phyloP scores from a whole-genome alignment of 2,797 vertebrate species.

The Leuciscus waleckii region DNA sequence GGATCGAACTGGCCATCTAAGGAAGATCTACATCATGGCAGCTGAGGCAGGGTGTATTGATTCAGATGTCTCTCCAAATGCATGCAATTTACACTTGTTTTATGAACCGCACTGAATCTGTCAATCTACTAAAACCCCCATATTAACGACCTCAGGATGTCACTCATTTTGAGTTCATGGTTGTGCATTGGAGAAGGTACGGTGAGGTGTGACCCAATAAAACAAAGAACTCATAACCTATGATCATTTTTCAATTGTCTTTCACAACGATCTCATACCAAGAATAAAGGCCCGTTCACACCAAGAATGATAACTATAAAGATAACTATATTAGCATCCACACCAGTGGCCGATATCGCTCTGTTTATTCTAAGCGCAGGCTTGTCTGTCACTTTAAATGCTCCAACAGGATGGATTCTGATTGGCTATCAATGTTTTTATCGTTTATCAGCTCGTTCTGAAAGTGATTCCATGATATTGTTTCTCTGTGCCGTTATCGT shows the following conservation, averaged over 20 bases:
- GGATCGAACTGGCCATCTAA: constrained; percentile 22
- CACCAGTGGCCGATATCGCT: too few species aligned
- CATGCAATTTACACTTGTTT: constrained; percentile 1
- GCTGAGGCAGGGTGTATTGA: not conserved
- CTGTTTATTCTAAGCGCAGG: too few species aligned
- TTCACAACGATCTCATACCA: not conserved
- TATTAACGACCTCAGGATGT: not conserved
- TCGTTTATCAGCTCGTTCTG: too few species aligned
- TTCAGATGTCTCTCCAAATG: constrained; percentile 5
- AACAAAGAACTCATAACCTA: not conserved
- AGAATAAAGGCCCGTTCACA: not conserved
- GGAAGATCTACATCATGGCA: not conserved
- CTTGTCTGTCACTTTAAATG: too few species aligned
- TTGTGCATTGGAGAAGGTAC: not conserved
- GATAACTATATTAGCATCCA: too few species aligned
- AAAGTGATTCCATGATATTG: too few species aligned
- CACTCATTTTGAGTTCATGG: not conserved
- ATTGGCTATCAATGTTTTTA: too few species aligned
- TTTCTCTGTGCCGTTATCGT: too few species aligned
- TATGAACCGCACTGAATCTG: not conserved
- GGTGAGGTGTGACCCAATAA: not conserved
- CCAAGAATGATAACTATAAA: too few species aligned
- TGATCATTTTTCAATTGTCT: not conserved
- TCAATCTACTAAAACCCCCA: not conserved
- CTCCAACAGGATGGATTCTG: too few species aligned